These are phyloP conservation scores for Melopsittacus undulatus DNA, from an alignment of 2,797 vertebrate species.

Conservation along the genomic window DNA sequence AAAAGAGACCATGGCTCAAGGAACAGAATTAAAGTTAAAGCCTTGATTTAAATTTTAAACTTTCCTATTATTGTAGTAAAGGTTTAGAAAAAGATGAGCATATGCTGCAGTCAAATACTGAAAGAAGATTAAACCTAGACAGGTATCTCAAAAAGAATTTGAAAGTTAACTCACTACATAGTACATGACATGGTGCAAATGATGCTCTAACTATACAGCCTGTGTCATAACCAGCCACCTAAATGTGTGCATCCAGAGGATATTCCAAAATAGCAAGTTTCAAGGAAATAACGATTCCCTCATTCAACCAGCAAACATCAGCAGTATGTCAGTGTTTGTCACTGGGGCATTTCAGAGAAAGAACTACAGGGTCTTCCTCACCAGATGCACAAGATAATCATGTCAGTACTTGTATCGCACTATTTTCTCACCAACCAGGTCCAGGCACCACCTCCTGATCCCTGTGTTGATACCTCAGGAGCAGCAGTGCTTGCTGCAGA, in stretches of 20 bases:
- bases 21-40: constrained; percentile 20
- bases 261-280: background rate
- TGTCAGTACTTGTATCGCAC: rapidly evolving
- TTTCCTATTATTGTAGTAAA: background rate
- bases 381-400: background rate
- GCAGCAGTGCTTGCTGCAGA: background rate
- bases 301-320: rapidly evolving
- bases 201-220: background rate
- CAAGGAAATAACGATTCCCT: background rate
- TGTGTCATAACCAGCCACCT: background rate
- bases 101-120: background rate
- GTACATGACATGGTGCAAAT: background rate
- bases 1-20: background rate
- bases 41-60: constrained; percentile 6
- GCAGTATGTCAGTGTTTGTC: background rate
- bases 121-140: background rate
- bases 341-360: background rate
- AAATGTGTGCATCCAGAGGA: background rate
- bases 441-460: background rate
- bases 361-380: background rate
- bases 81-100: background rate
- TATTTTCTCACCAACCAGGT: background rate
- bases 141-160: background rate
- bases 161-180: background rate
- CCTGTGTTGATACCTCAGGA: background rate